Base-by-base conservation (phyloP, 2,888 invertebrate genomes). In the Selenia dentaria region DNA sequence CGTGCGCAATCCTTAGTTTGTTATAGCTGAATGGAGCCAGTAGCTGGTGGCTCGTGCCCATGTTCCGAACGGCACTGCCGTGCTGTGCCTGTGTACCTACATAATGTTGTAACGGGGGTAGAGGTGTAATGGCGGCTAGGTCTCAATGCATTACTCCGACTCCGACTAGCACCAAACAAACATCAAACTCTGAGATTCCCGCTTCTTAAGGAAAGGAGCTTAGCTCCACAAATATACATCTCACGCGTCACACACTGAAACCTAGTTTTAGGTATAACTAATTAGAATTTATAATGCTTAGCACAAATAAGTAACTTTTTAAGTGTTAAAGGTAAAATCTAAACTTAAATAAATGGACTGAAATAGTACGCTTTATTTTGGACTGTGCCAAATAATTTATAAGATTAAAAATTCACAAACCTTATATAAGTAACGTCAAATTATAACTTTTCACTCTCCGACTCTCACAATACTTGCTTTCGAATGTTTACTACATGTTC, bases 101-200 rank as follows among this genome's bases (percentile, higher is more conserved):
- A n/a, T n/a, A n/a, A n/a, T n/a, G n/a, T n/a, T n/a, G n/a, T n/a
- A n/a, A n/a, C n/a, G n/a, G n/a, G n/a, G n/a, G n/a, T n/a, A n/a
- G n/a, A n/a, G n/a, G n/a, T n/a, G n/a, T n/a, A n/a, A n/a, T n/a
- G n/a, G n/a, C n/a, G 25, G 14, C 39, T 33, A 31, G 18, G 27
- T 33, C 26, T 27, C 40, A 22, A 8, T 35, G 16, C 9, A 29
- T 24, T 16, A 29, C 12, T 16, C 28, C 9, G 35, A 29, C 12
- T 16, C 28, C 9, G 35, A 35, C 29, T 29, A 35, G 35, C 28
- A 35, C 28, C 42, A 41, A 34, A 33, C 13, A 20, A n/a, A n/a
- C 5, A 27, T 33, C 10, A 22, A 18, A 11, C 11, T 22, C 14
- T 10, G 24, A 29, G 29, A 29, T 35, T 42, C 35, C 42, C 41